Base-by-base conservation (phyloP, 2,113 vertebrate genomes). In the Lampris megalopsis region DNA sequence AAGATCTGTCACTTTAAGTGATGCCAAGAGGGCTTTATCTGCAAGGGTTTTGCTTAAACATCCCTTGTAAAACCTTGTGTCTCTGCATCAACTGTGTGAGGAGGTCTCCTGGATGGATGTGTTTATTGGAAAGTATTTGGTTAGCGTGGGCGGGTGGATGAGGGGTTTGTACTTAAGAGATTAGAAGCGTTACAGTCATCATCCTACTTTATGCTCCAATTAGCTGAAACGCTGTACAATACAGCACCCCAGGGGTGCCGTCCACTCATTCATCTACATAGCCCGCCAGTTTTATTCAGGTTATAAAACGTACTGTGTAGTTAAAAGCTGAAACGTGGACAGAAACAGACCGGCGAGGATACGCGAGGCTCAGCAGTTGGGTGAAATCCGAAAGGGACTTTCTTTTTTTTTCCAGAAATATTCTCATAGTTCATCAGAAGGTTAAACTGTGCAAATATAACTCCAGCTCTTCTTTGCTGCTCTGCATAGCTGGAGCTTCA, bases 191-290 rank as follows among this genome's bases (percentile, higher is more conserved):
- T 56, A 5, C 42, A 60, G 71, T 80, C 68, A 84, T 82, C 53
- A 76, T 56, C 45, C 63, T 54, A 68, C 66, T 85, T 86, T 70
- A 83, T 75, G 71, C 83, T 78, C 79, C 83, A 90, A 53, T 89
- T 86, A 82, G 72, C 57, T n/a, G 37, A 43, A 85, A 81, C 68
- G 52, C 71, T 75, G 72, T 40, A 83, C 71, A 80, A 80, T 53
- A 56, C 59, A 52, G 50, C 71, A 68, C 76, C 63, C 42, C 64
- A 63, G 80, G 76, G 84, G 76, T 70, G 75, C 73, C 50, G 65
- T 76, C 68, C 77, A 65, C 40, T 71, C 81, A 73, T 74, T 68
- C 63, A 86, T 36, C 43, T 38, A 58, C 73, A 38, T 79, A 84
- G 68, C 53, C 13, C 50, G 63, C 4, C 71, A 53, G 71, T 53